Conservation (phyloP, 2,797 vertebrate species). For the Scyliorhinus canicula region DNA sequence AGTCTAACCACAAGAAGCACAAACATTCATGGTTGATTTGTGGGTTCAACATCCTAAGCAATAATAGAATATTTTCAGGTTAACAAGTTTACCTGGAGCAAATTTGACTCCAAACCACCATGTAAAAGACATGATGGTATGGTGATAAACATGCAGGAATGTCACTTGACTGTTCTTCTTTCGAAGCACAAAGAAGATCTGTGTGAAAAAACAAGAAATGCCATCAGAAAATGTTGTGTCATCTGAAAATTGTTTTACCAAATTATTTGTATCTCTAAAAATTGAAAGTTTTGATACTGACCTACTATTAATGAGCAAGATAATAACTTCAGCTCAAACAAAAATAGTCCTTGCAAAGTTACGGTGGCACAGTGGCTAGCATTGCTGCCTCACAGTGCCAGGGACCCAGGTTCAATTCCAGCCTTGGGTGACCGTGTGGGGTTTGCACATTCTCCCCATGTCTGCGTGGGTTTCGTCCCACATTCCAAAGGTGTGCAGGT, state of each 20-base stretch:
- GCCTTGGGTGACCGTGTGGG: too few relatives aligned
- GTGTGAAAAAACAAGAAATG: conserved; percentile 46
- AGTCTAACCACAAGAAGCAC: not conserved
- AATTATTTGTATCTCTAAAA: not conserved
- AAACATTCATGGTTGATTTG: not conserved
- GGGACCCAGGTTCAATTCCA: too few relatives aligned
- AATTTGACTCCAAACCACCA: conserved; percentile 99
- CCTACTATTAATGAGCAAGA: not conserved
- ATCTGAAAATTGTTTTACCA: not conserved
- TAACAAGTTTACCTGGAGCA: conserved; percentile 69
- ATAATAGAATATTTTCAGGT: not conserved
- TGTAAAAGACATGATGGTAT: conserved; percentile 96
- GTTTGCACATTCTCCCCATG: too few relatives aligned
- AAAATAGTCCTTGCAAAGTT: too few relatives aligned
- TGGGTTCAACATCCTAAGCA: not conserved
- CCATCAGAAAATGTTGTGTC: not conserved
- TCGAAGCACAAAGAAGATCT: conserved; percentile 95
- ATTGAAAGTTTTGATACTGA: too few relatives aligned
- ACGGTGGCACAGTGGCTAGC: too few relatives aligned
- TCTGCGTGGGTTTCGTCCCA: too few relatives aligned
- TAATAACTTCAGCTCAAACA: not conserved
- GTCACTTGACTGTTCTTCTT: conserved; percentile 93
- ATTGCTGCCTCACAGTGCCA: too few relatives aligned
- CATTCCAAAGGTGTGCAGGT: too few relatives aligned
- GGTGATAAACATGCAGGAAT: conserved; percentile 95